These are phyloP conservation scores for Drosophila santomea DNA, from an alignment of 1,140 invertebrate genomes.

Conservation along the genomic window DNA sequence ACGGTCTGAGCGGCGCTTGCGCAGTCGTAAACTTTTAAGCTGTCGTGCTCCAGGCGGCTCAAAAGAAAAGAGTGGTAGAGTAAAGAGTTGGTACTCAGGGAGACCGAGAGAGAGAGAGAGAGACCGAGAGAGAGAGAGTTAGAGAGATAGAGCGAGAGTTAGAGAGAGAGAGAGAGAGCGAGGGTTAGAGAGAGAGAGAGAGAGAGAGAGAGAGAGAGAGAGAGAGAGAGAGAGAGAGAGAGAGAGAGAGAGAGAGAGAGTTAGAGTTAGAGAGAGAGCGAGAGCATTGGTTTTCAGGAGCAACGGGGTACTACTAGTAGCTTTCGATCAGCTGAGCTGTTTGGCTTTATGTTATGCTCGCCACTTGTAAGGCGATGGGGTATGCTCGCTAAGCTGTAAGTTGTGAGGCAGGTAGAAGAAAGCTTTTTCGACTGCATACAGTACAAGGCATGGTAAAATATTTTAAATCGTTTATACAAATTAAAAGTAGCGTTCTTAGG, in stretches of 20 bases:
- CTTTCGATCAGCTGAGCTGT: slow-evolving; percentile 18
- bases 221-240: background rate
- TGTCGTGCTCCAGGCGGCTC: slow-evolving; percentile 16
- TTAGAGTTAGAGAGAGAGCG: no score
- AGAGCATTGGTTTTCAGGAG: slow-evolving; percentile 38
- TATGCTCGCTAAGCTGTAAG: no score
- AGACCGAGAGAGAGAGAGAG: slow-evolving; percentile 1
- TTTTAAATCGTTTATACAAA: no score
- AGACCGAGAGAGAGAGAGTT: background rate
- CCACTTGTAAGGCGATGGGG: no score
- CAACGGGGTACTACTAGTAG: slow-evolving; percentile 2
- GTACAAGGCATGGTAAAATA: no score
- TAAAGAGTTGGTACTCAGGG: background rate
- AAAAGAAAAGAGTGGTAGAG: background rate
- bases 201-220: background rate
- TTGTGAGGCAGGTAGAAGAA: no score
- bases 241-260: background rate
- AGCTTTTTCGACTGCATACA: no score
- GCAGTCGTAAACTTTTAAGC: slow-evolving; percentile 64
- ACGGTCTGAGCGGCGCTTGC: slow-evolving; percentile 76
- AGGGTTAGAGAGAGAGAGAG: background rate
- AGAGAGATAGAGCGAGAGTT: background rate
- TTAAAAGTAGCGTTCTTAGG: no score
- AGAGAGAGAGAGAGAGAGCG: background rate
- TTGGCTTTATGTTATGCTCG: no score